Base-by-base conservation (phyloP, 2,797 vertebrate genomes). In the Bradypodion ventrale region DNA sequence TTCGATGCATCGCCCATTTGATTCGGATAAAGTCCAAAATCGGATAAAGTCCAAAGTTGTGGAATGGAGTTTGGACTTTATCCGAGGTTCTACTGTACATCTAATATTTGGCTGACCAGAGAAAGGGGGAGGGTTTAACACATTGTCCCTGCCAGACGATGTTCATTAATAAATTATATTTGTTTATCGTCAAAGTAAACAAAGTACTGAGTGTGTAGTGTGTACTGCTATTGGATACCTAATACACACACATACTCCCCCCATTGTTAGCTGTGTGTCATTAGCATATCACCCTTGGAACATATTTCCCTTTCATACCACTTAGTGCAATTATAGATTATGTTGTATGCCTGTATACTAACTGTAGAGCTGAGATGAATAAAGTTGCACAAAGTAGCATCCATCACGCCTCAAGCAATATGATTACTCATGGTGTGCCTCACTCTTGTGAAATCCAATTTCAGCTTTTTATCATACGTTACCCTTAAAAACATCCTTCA, bases 201-300 rank as follows among this genome's bases (percentile, higher is more conserved):
- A 84, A 69, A 88, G 87, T 91, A 88, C 49, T 25, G 25, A 86
- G 78, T 12, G 88, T 86, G 89, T 68, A 86, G 78, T 12, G 88
- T 86, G 89, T 68, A 65, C 19, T 76, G 76, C 69, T 16, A 78
- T 65, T 37, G n/a, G 27, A 73, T 63, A 80, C 23, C 12, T 79
- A 66, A 40, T 40, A 84, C 52, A 56, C 13, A 56, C 52, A 56
- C 52, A 19, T 19, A 56, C 52, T 27, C 5, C 1, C 79, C 27
- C 19, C 63, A 65, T 85, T 29, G 89, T 37, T 78, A 69, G 46
- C 80, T 87, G 87, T 82, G 80, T 60, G 9, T 85, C 13, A 87
- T 93, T 93, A 89, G 59, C 66, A 0, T 89, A 87, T 80, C 90
- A 94, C 89, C 78, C 86, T 91, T 29, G 21, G 89, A 93, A 90